Percentiles rank a stretch among this genome's conserved stretches.
These are phyloP conservation scores for Cyprinodon diabolis DNA, from an alignment of 2,797 vertebrate genomes.

Conservation along the genomic window DNA sequence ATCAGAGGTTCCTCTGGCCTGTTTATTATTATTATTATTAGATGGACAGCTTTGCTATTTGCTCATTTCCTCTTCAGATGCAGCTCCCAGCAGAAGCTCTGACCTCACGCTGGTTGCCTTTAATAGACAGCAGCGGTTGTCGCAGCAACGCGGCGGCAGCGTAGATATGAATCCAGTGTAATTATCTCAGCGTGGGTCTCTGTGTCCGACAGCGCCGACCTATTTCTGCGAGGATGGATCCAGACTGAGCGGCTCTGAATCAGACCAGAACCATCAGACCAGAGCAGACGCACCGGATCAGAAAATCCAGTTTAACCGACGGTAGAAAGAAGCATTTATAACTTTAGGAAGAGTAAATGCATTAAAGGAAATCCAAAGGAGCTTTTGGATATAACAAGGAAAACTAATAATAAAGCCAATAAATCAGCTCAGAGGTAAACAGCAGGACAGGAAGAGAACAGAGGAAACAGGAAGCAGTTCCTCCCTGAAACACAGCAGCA, in stretches of 20 bases:
- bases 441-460: neutral
- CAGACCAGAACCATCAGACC: too few species aligned
- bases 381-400: too few species aligned
- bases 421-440: constrained; percentile 12
- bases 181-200: constrained; percentile 18
- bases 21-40: too few species aligned
- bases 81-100: constrained; percentile 18
- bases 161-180: constrained; percentile 24
- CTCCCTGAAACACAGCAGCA: neutral
- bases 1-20: too few species aligned
- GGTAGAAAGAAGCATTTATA: neutral
- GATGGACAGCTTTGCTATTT: too few species aligned
- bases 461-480: constrained; percentile 40
- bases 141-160: constrained; percentile 17
- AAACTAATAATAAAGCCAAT: neutral
- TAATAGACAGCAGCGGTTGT: neutral
- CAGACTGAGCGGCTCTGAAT: too few species aligned
- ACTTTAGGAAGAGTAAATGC: neutral
- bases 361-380: neutral
- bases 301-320: too few species aligned
- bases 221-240: too few species aligned
- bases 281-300: too few species aligned
- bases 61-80: too few species aligned
- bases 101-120: constrained; percentile 33
- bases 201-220: neutral